These are phyloP conservation scores for Prinia subflava DNA, from an alignment of 2,113 vertebrate genomes.

Conservation along the genomic window DNA sequence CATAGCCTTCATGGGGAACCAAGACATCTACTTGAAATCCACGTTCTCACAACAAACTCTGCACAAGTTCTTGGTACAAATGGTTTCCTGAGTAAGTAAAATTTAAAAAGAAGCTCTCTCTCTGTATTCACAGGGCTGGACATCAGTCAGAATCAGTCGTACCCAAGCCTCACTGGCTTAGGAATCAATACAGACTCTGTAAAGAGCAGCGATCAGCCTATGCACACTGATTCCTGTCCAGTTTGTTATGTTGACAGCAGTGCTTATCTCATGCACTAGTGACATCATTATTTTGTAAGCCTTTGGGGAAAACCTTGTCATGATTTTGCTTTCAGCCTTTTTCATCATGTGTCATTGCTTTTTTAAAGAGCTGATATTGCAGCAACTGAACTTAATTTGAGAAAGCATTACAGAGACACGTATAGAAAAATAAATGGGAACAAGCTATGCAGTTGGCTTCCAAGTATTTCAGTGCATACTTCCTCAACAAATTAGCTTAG, in stretches of 20 bases:
- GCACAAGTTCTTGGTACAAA: neutral
- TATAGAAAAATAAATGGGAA: neutral
- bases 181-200: neutral
- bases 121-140: neutral
- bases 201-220: neutral
- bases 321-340: neutral
- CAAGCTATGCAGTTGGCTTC: neutral
- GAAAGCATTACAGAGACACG: neutral
- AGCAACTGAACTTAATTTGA: neutral
- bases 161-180: neutral
- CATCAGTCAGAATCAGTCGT: neutral
- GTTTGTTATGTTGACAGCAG: neutral
- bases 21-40: neutral
- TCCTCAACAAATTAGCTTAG: neutral
- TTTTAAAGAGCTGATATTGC: neutral
- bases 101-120: neutral
- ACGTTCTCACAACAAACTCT: neutral
- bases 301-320: neutral
- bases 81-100: neutral
- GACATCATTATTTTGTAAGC: neutral
- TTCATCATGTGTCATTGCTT: neutral
- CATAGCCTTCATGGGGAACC: neutral
- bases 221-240: neutral
- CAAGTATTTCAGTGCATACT: neutral
- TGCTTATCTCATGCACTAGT: neutral